phyloP scores from a whole-genome alignment of 2,888 invertebrate genomes.

The Tipula unca region DNA sequence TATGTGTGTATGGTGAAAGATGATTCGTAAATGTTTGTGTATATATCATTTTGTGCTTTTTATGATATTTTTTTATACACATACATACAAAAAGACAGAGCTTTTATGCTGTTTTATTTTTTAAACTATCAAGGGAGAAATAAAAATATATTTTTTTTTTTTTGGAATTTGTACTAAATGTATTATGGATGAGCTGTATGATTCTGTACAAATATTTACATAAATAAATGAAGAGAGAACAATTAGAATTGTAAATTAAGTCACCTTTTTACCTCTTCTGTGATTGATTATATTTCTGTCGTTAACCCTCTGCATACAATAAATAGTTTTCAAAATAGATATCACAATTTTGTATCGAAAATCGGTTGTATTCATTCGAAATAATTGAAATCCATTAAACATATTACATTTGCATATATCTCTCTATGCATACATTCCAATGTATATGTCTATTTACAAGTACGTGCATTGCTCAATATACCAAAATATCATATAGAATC shows the following conservation, averaged over 20 bases:
- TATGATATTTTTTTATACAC: background rate
- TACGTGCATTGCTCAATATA: too few species aligned
- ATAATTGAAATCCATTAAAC: too few species aligned
- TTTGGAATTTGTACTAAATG: background rate
- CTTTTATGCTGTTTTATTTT: background rate
- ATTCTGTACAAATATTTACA: background rate
- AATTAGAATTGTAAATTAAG: background rate
- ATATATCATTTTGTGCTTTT: background rate
- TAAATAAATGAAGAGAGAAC: background rate
- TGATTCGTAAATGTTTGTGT: background rate
- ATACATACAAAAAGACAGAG: background rate
- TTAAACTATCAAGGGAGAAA: background rate
- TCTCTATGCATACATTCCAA: too few species aligned
- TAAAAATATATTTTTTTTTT: background rate
- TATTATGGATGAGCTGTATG: background rate
- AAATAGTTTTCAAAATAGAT: too few species aligned
- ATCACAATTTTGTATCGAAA: too few species aligned
- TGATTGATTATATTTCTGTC: too few species aligned
- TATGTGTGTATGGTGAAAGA: background rate
- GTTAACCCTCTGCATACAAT: too few species aligned
- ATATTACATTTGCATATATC: too few species aligned
- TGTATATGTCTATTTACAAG: too few species aligned
- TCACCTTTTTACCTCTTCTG: background rate
- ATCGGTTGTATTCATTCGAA: too few species aligned
- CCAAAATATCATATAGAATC: too few species aligned